Evolutionary conservation across 2,113 vertebrate species (phyloP).

Genomic region (Crotalus tigris): DNA sequence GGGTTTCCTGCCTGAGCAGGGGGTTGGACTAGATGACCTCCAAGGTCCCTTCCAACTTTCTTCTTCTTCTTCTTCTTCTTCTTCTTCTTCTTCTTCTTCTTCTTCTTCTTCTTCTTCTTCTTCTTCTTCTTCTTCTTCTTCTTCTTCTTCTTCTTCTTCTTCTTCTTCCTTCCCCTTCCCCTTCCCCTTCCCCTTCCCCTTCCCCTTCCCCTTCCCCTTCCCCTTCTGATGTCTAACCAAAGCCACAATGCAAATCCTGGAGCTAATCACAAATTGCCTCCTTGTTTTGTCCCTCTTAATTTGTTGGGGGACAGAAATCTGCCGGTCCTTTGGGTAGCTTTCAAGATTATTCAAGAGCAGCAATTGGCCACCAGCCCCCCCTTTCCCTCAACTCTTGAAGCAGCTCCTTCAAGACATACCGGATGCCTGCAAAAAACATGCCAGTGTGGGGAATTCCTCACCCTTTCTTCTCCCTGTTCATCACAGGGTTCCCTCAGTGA

Average conservation of each 20-base stretch:
- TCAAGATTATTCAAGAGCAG: neutral
- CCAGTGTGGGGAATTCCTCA: rapidly evolving
- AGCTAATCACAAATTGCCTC: neutral
- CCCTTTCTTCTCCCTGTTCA: rapidly evolving
- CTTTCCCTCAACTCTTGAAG: neutral
- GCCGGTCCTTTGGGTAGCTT: neutral
- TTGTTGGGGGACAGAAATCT: neutral
- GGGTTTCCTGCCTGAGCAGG: too few relatives aligned
- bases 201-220: rapidly evolving
- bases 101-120: too few relatives aligned
- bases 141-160: too few relatives aligned
- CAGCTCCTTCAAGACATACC: neutral
- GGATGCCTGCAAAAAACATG: neutral
- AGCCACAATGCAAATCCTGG: neutral
- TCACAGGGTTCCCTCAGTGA: neutral
- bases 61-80: too few relatives aligned
- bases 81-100: too few relatives aligned
- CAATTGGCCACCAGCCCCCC: neutral
- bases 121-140: too few relatives aligned
- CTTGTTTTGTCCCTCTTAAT: neutral
- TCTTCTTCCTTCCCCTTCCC: too few relatives aligned
- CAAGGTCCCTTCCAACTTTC: too few relatives aligned
- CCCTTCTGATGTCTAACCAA: neutral
- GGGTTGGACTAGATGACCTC: too few relatives aligned
- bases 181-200: rapidly evolving